phyloP scores from a whole-genome alignment of 2,113 vertebrate species.

The Cyprichromis sp. region DNA sequence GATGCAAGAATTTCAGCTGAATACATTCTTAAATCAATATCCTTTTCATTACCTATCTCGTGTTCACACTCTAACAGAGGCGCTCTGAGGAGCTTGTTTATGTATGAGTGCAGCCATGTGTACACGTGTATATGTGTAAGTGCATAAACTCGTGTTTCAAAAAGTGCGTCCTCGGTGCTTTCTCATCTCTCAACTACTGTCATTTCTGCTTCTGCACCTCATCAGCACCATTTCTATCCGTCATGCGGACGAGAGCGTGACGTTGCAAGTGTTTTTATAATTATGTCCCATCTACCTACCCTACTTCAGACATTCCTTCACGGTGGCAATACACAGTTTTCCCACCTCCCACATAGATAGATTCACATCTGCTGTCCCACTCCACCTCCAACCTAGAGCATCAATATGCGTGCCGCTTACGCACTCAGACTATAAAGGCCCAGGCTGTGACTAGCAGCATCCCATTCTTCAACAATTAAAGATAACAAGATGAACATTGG shows the following conservation, averaged over 20 bases:
- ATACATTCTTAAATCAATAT: conserved; percentile 58
- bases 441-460: neutral
- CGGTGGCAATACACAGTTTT: neutral
- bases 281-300: neutral
- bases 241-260: neutral
- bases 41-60: conserved; percentile 45
- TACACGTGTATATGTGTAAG: neutral
- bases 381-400: conserved; percentile 18
- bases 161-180: neutral
- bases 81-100: neutral
- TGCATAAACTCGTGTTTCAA: neutral
- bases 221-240: conserved; percentile 1
- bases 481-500: conserved; percentile 69
- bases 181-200: neutral
- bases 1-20: conserved; percentile 27
- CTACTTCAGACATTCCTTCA: neutral
- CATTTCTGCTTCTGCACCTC: neutral
- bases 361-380: neutral
- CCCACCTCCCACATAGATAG: neutral
- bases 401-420: conserved; percentile 35
- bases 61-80: neutral
- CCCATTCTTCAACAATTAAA: conserved; percentile 62
- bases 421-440: conserved; percentile 37
- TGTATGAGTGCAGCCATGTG: neutral
- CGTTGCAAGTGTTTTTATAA: conserved; percentile 38